Conservation (phyloP, 2,797 vertebrate genomes). For the Anabas testudineus region DNA sequence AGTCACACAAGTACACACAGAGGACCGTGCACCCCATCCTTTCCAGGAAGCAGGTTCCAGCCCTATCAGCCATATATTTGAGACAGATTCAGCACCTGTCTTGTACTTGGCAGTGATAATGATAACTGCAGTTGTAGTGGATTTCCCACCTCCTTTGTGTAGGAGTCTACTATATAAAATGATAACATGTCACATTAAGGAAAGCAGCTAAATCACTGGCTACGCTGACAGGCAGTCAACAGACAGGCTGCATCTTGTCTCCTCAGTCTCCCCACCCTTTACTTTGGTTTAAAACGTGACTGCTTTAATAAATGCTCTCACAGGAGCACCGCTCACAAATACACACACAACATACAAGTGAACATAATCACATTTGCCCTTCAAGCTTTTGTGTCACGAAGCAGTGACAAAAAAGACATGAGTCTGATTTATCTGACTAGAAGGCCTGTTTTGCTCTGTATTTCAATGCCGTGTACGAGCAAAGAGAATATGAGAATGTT, state of each 20-base stretch:
- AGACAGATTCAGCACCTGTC: too few relatives aligned
- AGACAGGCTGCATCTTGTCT: conserved; percentile 39
- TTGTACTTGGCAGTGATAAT: neutral
- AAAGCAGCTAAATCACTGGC: neutral
- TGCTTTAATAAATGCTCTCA: conserved; percentile 2
- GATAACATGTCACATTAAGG: neutral
- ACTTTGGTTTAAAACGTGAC: conserved; percentile 8
- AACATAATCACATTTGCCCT: neutral
- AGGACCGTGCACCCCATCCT: too few relatives aligned
- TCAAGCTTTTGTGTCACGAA: neutral
- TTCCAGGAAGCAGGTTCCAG: too few relatives aligned
- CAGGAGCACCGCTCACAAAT: neutral
- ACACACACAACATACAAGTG: neutral
- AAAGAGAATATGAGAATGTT: too few relatives aligned
- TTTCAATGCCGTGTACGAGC: too few relatives aligned
- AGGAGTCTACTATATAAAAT: neutral
- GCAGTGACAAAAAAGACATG: too few relatives aligned
- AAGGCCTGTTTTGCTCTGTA: too few relatives aligned
- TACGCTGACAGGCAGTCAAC: neutral
- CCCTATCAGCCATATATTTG: too few relatives aligned
- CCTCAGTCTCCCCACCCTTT: conserved; percentile 6
- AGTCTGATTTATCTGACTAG: too few relatives aligned
- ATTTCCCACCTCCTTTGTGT: neutral
- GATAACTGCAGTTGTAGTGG: neutral
- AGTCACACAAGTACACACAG: too few relatives aligned